Conservation (phyloP, 2,113 vertebrate species). For the Carlito syrichta region DNA sequence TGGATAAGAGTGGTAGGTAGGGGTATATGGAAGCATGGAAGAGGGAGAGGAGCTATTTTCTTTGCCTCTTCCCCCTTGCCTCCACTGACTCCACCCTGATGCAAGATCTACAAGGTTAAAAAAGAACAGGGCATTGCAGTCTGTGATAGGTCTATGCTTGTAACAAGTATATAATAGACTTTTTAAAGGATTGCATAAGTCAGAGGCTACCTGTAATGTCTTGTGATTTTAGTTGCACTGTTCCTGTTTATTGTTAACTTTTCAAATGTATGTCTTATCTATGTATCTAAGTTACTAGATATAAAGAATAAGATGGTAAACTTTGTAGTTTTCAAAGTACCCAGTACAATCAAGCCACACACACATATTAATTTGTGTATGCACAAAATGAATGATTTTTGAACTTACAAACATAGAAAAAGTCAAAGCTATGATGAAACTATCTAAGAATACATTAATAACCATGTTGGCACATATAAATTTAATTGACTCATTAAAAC, state of each 20-base stretch:
- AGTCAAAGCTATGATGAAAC: neutral
- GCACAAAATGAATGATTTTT: neutral
- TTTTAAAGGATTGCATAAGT: neutral
- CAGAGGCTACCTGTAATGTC: neutral
- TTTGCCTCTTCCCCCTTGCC: neutral
- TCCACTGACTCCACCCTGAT: neutral
- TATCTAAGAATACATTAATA: neutral
- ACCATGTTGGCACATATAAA: neutral
- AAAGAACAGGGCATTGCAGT: neutral
- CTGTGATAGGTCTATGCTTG: neutral
- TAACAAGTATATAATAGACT: neutral
- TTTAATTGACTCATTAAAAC: neutral
- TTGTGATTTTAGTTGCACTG: neutral
- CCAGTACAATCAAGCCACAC: neutral
- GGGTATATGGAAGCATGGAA: neutral
- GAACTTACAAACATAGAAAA: neutral
- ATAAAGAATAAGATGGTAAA: neutral
- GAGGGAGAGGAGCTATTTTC: conserved; percentile 1
- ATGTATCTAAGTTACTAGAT: conserved; percentile 3
- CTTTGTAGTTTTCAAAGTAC: neutral
- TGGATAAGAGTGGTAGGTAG: neutral
- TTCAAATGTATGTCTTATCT: neutral
- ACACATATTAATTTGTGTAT: neutral
- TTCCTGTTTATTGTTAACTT: neutral
- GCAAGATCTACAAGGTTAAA: neutral